Evolutionary conservation across 2,888 invertebrate genomes (phyloP), one percentile per base, ranked within the genome.

Genomic region (Hydrotaea diabolus): DNA sequence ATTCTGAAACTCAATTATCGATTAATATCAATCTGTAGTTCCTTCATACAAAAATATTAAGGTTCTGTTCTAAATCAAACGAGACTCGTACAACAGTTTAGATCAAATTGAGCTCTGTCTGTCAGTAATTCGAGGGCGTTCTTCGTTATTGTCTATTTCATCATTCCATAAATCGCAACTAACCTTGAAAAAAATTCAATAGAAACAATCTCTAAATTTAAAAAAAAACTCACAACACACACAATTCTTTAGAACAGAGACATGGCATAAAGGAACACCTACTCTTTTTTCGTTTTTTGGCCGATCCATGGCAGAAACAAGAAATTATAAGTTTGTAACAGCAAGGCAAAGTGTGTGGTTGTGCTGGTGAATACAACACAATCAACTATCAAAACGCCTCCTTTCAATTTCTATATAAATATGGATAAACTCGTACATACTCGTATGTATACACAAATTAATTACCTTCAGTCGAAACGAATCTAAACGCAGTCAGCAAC

Each of bases 401-500:
- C 81, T 82, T 59, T 59, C 49, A 77, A 76, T 79, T 73, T 69
- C 69, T 69, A 69, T 59, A 69, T 79, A 77, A 80, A 55, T 74
- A 69, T 77, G 59, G 43, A 23, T 69, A 43, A 11, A 23, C 31
- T 26, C 23, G 5, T 31, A 62, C 8, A 26, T 9, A 31, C 26
- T 5, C 62, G 31, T 62, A 31, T 73, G 78, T 81, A 85, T 85
- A 78, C 84, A 85, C 82, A 82, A 85, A 85, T 85, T 79, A 85
- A 75, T 85, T 85, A 55, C 57, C 57, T 59, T 36, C 66, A 76
- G 69, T 81, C 73, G 71, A 57, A 59, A 49, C 74, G 46, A 3
- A 72, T 64, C 7, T 26, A 53, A 78, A 7, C 11, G 31, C 71
- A 83, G 26, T 66, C 55, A 53, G 31, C 46, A 46, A 19, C 21